Conservation (phyloP, 2,797 vertebrate genomes). For the Nyctibius grandis region DNA sequence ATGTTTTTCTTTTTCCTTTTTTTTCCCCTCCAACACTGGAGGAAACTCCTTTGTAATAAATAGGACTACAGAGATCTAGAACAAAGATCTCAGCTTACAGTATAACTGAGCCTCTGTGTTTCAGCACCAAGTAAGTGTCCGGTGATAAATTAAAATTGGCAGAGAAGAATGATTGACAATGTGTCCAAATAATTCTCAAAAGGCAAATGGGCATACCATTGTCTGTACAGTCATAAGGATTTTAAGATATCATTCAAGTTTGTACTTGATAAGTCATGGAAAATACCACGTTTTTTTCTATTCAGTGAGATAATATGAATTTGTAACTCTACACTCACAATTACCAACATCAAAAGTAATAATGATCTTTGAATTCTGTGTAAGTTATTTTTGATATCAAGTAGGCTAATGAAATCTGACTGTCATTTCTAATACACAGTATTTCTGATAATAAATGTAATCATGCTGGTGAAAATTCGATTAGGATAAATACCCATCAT, state of each 20-base stretch:
- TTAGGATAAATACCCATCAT: not conserved
- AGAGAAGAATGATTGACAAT: not conserved
- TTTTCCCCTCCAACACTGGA: not conserved
- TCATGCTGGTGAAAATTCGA: not conserved
- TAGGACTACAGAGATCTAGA: not conserved
- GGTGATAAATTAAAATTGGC: not conserved
- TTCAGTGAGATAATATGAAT: not conserved
- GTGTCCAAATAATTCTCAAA: not conserved
- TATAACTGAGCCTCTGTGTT: not conserved
- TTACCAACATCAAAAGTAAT: not conserved
- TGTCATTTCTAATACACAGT: not conserved
- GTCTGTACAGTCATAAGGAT: not conserved
- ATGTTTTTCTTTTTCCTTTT: not conserved
- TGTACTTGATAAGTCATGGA: not conserved
- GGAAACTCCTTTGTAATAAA: not conserved
- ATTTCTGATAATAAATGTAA: not conserved
- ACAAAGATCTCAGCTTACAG: not conserved
- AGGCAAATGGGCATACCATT: not conserved
- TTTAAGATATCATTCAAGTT: not conserved
- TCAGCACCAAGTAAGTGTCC: not conserved
- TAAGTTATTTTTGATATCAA: not conserved
- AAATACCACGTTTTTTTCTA: not conserved
- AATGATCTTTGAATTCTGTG: not conserved
- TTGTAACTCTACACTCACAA: not conserved
- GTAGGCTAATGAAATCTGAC: not conserved